These are phyloP conservation scores for Conchocele bisecta DNA, from an alignment of 2,888 invertebrate genomes.

Conservation along the genomic window DNA sequence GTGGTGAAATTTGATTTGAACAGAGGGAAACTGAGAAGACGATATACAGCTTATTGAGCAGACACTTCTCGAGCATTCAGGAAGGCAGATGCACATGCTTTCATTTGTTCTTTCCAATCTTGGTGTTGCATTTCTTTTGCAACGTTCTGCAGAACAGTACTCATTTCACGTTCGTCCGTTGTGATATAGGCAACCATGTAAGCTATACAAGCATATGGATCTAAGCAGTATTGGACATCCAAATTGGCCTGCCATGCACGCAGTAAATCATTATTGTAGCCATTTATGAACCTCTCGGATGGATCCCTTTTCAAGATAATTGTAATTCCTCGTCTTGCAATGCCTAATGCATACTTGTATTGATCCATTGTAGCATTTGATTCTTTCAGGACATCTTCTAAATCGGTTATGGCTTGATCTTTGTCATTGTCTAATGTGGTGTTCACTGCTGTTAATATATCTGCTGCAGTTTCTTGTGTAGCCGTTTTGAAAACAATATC, in stretches of 20 bases:
- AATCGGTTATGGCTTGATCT: not conserved
- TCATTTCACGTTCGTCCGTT: constrained; percentile 34
- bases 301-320: constrained; percentile 18
- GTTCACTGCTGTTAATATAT: constrained; percentile 4
- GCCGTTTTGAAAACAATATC: not conserved
- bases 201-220: constrained; percentile 39
- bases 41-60: constrained; percentile 46
- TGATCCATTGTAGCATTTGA: not conserved
- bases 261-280: constrained; percentile 21
- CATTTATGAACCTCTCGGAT: constrained; percentile 17
- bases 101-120: constrained; percentile 2
- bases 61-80: constrained; percentile 30
- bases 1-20: constrained; percentile 17
- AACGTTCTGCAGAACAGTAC: constrained; percentile 7
- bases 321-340: constrained; percentile 12
- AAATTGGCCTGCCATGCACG: constrained; percentile 38
- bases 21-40: constrained; percentile 36
- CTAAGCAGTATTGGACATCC: constrained; percentile 38
- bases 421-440: not conserved
- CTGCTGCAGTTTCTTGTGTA: constrained; percentile 9
- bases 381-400: not conserved
- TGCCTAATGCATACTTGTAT: constrained; percentile 11
- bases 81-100: constrained; percentile 22
- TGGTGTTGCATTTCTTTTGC: not conserved
- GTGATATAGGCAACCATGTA: constrained; percentile 39